Base-by-base conservation (phyloP, 2,797 vertebrate genomes). In the Tapirus indicus region DNA sequence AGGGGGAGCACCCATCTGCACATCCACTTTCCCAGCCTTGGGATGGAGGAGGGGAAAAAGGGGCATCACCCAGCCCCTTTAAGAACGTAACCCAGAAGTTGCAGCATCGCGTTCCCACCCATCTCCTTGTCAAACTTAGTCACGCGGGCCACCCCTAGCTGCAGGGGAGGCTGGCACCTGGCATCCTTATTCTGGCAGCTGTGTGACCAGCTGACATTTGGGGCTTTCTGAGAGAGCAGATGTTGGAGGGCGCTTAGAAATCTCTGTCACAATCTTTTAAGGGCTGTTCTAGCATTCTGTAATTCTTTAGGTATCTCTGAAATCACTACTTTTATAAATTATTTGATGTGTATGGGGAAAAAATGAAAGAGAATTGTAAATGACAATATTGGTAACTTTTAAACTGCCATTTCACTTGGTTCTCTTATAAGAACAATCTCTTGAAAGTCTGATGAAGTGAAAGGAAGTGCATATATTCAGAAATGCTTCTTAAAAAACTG, bases 401-500 rank as follows among this genome's bases (percentile, higher is more conserved):
- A 41, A 96, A 71, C 29, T 93, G 44, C 60, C 12, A 1, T 85
- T 83, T 87, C 12, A 75, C 29, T 82, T 75, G 27, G 18, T 79
- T 25, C n/a, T 86, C 16, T 60, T 52, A 29, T n/a, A 66, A 35
- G 89, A 95, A 86, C 27, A 68, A 25, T 64, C 64, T 89, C 20
- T 72, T 44, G 13, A 60, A 95, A 93, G 74, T 89, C 18, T 49
- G 62, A 79, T 62, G 49, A 96, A 80, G 35, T 91, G 10, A 72
- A 91, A 94, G 79, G 71, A 85, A 58, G 32, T 3, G 29, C 94
- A 77, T 82, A 71, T 44, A 95, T 85, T 52, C 62, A 75, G 69
- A 94, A 97, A 94, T 74, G 23, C 78, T 56, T 97, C 93, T 69
- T 62, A 44, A 78, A 93, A 95, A 97, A 52, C 78, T 77, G 41